Conservation (phyloP, 2,797 vertebrate genomes). For the Xenentodon cancila region DNA sequence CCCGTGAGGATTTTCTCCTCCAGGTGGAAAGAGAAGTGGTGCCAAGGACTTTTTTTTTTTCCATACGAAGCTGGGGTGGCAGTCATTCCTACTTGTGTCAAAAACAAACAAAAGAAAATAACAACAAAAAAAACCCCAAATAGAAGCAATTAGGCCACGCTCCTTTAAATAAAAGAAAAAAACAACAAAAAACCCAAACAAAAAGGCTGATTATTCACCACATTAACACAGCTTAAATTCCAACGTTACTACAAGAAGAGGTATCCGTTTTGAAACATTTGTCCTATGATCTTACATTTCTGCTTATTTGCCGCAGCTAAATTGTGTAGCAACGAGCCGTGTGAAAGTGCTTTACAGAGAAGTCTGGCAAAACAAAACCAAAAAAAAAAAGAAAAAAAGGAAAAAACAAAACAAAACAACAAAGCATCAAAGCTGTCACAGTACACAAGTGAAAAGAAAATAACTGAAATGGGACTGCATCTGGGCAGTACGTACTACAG, state of each 20-base stretch:
- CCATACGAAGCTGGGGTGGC: conserved; percentile 45
- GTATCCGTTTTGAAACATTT: conserved; percentile 80
- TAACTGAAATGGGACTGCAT: conserved; percentile 56
- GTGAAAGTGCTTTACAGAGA: conserved; percentile 80
- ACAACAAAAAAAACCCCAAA: neutral
- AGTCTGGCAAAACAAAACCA: conserved; percentile 64
- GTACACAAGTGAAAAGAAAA: conserved; percentile 53
- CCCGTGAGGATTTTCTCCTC: conserved; percentile 45
- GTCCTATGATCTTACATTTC: conserved; percentile 68
- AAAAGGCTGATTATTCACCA: conserved; percentile 40
- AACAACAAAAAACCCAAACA: neutral
- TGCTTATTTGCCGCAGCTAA: conserved; percentile 69
- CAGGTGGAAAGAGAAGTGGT: conserved; percentile 54
- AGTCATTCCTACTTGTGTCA: conserved; percentile 60
- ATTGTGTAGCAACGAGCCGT: conserved; percentile 66
- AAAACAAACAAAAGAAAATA: conserved; percentile 7
- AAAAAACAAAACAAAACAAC: neutral
- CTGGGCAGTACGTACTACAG: conserved; percentile 60
- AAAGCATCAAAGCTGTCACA: conserved; percentile 59
- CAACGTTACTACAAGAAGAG: conserved; percentile 75
- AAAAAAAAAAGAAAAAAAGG: neutral
- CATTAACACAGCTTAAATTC: conserved; percentile 73
- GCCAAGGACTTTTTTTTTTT: conserved; percentile 18
- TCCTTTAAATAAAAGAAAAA: conserved; percentile 24
- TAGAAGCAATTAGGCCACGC: conserved; percentile 48